Conservation (phyloP, 1,140 invertebrate species). For the Oreohelix idahoensis region DNA sequence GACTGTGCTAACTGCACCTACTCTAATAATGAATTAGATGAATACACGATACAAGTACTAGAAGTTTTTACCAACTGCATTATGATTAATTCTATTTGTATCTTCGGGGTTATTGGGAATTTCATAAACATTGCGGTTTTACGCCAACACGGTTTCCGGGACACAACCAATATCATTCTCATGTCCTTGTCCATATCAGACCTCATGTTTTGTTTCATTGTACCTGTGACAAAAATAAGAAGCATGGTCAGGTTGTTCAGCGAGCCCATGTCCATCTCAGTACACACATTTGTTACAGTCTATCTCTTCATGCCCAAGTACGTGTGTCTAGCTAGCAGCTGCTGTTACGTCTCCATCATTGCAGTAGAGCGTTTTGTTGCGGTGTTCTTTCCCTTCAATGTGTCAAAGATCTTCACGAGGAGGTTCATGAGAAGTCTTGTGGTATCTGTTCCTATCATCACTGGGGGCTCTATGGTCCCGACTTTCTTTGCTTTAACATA, state of each 20-base stretch:
- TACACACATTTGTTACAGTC: background rate
- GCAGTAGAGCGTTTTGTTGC: slow-evolving; percentile 19
- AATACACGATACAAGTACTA: background rate
- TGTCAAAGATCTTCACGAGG: background rate
- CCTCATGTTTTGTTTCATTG: background rate
- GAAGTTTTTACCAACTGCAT: slow-evolving; percentile 10
- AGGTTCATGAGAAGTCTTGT: background rate
- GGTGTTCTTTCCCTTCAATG: slow-evolving; percentile 11
- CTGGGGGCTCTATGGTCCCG: background rate
- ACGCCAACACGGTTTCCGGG: background rate
- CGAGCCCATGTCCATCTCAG: background rate
- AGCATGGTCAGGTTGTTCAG: background rate
- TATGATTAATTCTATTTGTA: background rate
- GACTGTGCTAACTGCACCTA: no score
- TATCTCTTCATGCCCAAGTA: slow-evolving; percentile 17
- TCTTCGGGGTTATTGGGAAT: slow-evolving; percentile 18
- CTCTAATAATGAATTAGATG: background rate
- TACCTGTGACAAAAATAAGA: background rate
- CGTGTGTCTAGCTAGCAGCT: background rate
- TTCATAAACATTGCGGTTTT: slow-evolving; percentile 5
- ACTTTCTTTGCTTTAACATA: background rate
- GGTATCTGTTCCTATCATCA: background rate
- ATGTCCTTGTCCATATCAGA: background rate
- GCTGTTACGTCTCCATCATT: background rate
- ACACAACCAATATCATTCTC: slow-evolving; percentile 10